Percentiles rank a stretch among this genome's conserved stretches.
Evolutionary conservation across 2,113 vertebrate genomes (phyloP).

Genomic region (Epinephelus cyanopodus): DNA sequence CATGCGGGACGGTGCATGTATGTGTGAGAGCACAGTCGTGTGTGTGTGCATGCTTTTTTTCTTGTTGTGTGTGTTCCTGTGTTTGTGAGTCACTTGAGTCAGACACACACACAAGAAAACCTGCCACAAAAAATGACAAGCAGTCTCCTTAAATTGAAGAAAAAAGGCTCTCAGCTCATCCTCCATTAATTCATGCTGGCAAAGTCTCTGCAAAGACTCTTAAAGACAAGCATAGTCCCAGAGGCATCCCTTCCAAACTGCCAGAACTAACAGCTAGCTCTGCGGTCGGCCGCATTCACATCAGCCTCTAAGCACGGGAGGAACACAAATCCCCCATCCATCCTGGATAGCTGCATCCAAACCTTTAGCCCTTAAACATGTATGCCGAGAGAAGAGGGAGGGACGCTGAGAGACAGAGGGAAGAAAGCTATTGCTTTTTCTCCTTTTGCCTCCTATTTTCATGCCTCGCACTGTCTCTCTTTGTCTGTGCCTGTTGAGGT

Average conservation of each 20-base stretch:
- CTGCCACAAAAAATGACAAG: slow-evolving; percentile 68
- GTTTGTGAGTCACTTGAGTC: slow-evolving; percentile 36
- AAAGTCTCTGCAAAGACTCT: slow-evolving; percentile 79
- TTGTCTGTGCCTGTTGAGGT: slow-evolving; percentile 51
- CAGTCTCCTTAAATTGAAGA: slow-evolving; percentile 63
- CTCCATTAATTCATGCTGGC: slow-evolving; percentile 79
- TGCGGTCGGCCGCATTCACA: slow-evolving; percentile 70
- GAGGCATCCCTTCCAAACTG: slow-evolving; percentile 77
- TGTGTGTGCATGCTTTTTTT: neutral
- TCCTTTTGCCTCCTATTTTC: slow-evolving; percentile 42
- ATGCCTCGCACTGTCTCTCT: slow-evolving; percentile 25
- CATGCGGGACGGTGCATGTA: neutral
- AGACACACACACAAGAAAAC: slow-evolving; percentile 27
- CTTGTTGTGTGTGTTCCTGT: slow-evolving; percentile 10
- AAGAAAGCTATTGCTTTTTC: slow-evolving; percentile 34
- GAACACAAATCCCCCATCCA: slow-evolving; percentile 78
- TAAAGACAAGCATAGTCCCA: slow-evolving; percentile 74
- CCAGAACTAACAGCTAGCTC: slow-evolving; percentile 76
- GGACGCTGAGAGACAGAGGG: slow-evolving; percentile 46
- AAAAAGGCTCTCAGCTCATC: slow-evolving; percentile 72
- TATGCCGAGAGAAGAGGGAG: slow-evolving; percentile 63
- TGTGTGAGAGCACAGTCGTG: neutral
- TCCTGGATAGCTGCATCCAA: slow-evolving; percentile 70
- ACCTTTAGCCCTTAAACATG: slow-evolving; percentile 78
- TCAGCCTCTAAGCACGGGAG: slow-evolving; percentile 58